Conservation (phyloP, 35 echinoderm and acorn worm genomes). For the Holothuria glaberrima region DNA sequence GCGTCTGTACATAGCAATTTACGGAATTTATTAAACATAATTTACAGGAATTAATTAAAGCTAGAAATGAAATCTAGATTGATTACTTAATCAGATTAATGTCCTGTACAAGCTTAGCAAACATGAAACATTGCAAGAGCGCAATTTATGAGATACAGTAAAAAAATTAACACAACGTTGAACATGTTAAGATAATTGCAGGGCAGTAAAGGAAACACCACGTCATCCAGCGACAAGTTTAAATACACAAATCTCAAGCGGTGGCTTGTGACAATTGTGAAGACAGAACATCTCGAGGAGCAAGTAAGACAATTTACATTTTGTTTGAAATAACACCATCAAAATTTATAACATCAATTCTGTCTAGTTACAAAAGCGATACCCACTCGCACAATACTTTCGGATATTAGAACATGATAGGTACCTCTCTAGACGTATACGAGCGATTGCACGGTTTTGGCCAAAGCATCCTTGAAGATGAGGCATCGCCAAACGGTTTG, state of each 20-base stretch:
- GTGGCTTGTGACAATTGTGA: neutral
- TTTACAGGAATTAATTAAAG: constrained; percentile 44
- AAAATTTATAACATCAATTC: too few relatives aligned
- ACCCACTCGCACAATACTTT: too few relatives aligned
- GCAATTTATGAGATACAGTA: neutral
- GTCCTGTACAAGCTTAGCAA: too few relatives aligned
- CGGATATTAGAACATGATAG: too few relatives aligned
- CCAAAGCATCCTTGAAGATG: too few relatives aligned
- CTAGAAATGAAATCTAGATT: constrained; percentile 12
- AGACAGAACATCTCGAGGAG: neutral
- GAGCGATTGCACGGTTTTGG: too few relatives aligned
- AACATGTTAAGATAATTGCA: constrained; percentile 47
- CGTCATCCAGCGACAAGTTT: constrained; percentile 25
- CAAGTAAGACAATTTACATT: constrained; percentile 41
- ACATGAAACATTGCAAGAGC: neutral
- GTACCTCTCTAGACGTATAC: too few relatives aligned
- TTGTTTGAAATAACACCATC: neutral
- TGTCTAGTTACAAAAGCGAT: too few relatives aligned
- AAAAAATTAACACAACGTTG: constrained; percentile 16
- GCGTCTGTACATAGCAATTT: neutral
- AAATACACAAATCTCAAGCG: constrained; percentile 39
- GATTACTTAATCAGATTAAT: constrained; percentile 14
- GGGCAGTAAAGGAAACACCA: constrained; percentile 35
- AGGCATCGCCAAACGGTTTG: too few relatives aligned
- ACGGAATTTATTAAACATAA: constrained; percentile 32